Percentiles rank a stretch among this genome's conserved stretches.
Conservation (phyloP, 2,888 invertebrate species). For the Pristionchus fissidentatus region DNA sequence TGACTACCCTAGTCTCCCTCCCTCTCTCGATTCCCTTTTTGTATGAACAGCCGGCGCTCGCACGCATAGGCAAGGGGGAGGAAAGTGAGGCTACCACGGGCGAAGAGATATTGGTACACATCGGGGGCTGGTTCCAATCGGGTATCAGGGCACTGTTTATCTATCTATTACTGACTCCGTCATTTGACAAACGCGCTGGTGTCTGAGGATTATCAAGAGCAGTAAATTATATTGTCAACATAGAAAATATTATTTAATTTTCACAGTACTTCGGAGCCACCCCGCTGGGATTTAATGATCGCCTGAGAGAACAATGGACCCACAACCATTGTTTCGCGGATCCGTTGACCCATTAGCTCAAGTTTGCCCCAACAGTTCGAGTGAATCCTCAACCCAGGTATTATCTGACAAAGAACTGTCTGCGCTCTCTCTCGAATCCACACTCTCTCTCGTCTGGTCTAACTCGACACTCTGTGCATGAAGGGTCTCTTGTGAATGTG, state of each 20-base stretch:
- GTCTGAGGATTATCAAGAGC: no score
- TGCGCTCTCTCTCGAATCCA: not conserved
- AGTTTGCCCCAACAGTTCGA: conserved; percentile 5
- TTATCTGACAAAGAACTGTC: not conserved
- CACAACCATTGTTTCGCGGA: conserved; percentile 25
- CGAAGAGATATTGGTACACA: no score
- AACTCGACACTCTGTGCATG: not conserved
- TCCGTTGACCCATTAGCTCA: conserved; percentile 26
- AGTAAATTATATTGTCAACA: no score
- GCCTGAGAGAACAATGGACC: not conserved
- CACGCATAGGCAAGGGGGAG: not conserved
- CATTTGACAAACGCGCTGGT: no score
- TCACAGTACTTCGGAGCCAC: no score
- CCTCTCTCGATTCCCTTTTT: no score
- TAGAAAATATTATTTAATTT: no score
- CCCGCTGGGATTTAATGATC: no score
- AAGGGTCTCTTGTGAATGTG: not conserved
- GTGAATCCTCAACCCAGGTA: not conserved
- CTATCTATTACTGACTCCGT: no score
- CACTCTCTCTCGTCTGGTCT: not conserved
- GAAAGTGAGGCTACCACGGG: not conserved
- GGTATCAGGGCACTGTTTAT: no score
- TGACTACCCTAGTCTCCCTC: not conserved
- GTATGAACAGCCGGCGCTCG: conserved; percentile 42
- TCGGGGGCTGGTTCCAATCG: no score